Base-by-base conservation (phyloP, 1,140 invertebrate species). In the Hylaeus anthracinus region DNA sequence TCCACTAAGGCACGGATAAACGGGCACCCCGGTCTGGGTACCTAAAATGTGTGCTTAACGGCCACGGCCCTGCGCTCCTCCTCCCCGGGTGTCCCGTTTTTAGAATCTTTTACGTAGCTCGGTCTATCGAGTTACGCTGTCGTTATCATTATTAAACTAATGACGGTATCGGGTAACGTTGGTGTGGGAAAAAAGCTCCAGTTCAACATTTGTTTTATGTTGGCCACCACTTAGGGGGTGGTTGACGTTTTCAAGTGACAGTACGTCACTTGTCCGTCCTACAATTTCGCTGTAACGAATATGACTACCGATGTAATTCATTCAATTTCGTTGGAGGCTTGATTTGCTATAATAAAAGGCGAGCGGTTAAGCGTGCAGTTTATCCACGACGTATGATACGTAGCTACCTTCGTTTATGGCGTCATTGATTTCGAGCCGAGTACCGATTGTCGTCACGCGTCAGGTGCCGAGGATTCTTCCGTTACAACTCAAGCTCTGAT, bases 21-120 rank as follows among this genome's bases (percentile, higher is more conserved):
- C 91, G 92, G 87, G 88, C 90, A 90, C 91, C 90, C 45, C 65
- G 89, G 90, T 88, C 88, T 90, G 90, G 89, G 89, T 90, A 89
- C 89, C 92, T 92, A 92, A 93, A 93, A 92, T 92, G 91, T 92
- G 90, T 92, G 89, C 91, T 92, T 91, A 92, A 90, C 90, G 77
- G 83, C 67, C 73, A 79, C 79, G 78, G 78, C 78, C 51, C 14
- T 41, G 39, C 2, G 45, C 37, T 15, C 37, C 66, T 72, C 60
- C 41, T 9, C 51, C 6, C 51, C 41, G 43, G 14, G 45, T 64
- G 58, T 84, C 75, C 51, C 43, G 77, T 77, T 72, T 69, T 82
- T 56, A 43, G 51, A 72, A 48, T 79, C 69, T 65, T 70, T 72
- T 39, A 26, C 63, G 58, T 63, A 55, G 37, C 12, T 55, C 56